Evolutionary conservation across 2,113 vertebrate species (phyloP).

Genomic region (Odocoileus virginianus): DNA sequence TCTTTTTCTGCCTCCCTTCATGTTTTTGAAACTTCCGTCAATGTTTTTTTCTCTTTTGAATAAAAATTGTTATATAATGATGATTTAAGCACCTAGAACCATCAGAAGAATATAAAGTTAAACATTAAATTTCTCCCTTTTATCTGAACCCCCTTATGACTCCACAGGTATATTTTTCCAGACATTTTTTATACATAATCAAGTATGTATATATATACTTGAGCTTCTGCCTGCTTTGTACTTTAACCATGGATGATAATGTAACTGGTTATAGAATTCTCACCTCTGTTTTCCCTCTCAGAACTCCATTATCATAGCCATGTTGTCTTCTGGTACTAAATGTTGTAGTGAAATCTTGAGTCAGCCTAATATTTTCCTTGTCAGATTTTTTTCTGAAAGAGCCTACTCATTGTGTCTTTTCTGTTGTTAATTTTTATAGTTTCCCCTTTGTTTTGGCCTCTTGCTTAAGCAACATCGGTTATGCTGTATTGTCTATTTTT

Average conservation of each 20-base stretch:
- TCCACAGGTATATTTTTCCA: not conserved
- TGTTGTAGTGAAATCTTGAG: not conserved
- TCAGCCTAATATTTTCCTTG: not conserved
- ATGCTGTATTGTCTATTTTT: not conserved
- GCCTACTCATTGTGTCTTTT: not conserved
- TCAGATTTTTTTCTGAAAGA: not conserved
- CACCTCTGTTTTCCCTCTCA: not conserved
- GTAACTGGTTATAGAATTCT: not conserved
- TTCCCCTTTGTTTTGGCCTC: not conserved
- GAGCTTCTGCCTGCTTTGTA: not conserved
- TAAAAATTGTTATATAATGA: not conserved
- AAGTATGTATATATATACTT: not conserved
- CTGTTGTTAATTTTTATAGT: not conserved
- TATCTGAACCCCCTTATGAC: not conserved
- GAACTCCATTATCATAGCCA: not conserved
- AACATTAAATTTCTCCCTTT: not conserved
- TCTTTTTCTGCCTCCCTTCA: not conserved
- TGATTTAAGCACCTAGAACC: not conserved
- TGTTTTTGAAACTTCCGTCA: not conserved
- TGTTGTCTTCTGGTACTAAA: not conserved
- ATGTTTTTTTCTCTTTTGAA: not conserved
- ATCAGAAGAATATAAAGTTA: not conserved
- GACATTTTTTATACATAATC: not conserved
- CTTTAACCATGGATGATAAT: not conserved
- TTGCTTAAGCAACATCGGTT: not conserved